These are phyloP conservation scores for Stegodyphus dumicola DNA, from an alignment of 1,140 invertebrate species.

Conservation along the genomic window DNA sequence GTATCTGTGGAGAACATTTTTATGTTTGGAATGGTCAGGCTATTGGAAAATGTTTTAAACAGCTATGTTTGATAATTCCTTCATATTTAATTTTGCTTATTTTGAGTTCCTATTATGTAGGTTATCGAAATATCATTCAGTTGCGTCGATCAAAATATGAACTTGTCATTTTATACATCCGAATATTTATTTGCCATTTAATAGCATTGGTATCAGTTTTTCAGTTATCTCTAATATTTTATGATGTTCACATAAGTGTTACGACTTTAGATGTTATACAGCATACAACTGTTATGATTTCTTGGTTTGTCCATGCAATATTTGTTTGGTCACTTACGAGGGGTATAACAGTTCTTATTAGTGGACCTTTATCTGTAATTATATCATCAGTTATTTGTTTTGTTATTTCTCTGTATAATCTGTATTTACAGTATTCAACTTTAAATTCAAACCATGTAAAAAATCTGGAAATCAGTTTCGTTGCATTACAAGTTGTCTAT, in stretches of 20 bases:
- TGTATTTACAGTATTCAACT: constrained; percentile 67
- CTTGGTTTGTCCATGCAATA: constrained; percentile 83
- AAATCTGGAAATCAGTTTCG: constrained; percentile 64
- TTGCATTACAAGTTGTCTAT: constrained; percentile 65
- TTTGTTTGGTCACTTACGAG: constrained; percentile 77
- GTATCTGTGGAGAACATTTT: too few relatives aligned
- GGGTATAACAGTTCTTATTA: constrained; percentile 73
- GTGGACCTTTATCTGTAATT: constrained; percentile 78
- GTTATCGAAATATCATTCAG: constrained; percentile 28
- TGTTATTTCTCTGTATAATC: constrained; percentile 73
- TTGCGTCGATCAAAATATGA: constrained; percentile 45
- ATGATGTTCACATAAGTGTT: constrained; percentile 60
- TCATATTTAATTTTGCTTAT: constrained; percentile 62
- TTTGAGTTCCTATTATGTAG: constrained; percentile 64
- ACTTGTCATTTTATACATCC: constrained; percentile 50
- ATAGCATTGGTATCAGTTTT: constrained; percentile 25
- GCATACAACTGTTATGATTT: constrained; percentile 75
- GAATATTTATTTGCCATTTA: constrained; percentile 10
- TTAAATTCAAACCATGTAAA: constrained; percentile 68
- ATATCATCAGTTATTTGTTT: constrained; percentile 76
- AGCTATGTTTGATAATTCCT: constrained; percentile 63
- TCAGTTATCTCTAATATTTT: constrained; percentile 56
- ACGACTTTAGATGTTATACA: constrained; percentile 78
- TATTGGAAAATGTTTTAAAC: constrained; percentile 63
- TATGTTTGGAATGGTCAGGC: too few relatives aligned